Evolutionary conservation across 2,797 vertebrate genomes (phyloP).

Genomic region (Poeciliopsis gracilis): DNA sequence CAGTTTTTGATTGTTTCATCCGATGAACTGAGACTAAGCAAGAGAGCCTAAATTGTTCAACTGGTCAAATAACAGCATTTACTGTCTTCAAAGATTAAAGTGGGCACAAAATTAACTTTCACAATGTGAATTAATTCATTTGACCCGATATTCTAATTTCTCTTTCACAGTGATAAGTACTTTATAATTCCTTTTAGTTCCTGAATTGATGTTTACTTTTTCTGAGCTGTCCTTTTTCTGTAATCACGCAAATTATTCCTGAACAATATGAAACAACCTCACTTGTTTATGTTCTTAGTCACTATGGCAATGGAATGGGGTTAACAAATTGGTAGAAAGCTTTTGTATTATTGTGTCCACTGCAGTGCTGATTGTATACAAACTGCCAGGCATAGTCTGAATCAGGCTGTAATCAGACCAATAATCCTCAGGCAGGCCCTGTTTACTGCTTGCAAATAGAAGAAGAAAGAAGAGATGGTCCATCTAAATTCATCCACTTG

Average conservation of each 20-base stretch:
- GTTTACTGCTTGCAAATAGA: slow-evolving; percentile 32
- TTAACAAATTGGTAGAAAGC: slow-evolving; percentile 70
- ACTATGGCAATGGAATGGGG: slow-evolving; percentile 40
- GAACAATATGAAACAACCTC: slow-evolving; percentile 19
- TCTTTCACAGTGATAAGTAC: slow-evolving; percentile 7
- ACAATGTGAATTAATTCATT: neutral
- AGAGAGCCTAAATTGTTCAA: neutral
- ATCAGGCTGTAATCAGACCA: slow-evolving; percentile 53
- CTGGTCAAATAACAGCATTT: neutral
- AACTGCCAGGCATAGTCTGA: slow-evolving; percentile 38
- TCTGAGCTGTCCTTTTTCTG: slow-evolving; percentile 36
- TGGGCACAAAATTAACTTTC: neutral
- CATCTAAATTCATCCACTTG: slow-evolving; percentile 12
- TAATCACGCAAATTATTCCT: slow-evolving; percentile 46
- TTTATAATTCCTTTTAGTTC: slow-evolving; percentile 18
- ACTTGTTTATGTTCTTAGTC: slow-evolving; percentile 39
- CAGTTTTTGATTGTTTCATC: neutral
- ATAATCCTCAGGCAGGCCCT: slow-evolving; percentile 21
- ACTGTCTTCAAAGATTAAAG: neutral
- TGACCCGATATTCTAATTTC: neutral
- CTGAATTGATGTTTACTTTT: slow-evolving; percentile 50
- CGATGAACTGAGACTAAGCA: neutral
- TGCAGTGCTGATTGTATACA: slow-evolving; percentile 39
- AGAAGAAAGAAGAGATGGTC: slow-evolving; percentile 18
- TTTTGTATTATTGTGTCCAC: slow-evolving; percentile 67